Base-by-base conservation (phyloP, 2,888 invertebrate genomes). In the Drosophila hamatofila region DNA sequence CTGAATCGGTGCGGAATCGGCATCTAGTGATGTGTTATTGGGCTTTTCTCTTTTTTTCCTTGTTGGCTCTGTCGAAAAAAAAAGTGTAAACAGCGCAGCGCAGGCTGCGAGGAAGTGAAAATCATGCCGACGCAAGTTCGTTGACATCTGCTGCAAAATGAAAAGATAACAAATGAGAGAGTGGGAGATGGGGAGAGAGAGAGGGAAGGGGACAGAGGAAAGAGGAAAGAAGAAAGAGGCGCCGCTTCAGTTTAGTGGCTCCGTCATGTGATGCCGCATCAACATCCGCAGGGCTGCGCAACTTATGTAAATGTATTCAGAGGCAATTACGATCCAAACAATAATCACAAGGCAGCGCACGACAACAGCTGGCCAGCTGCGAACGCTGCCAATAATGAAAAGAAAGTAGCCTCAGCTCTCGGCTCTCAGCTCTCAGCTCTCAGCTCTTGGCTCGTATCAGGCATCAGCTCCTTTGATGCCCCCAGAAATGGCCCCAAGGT, bases 281-380 rank as follows among this genome's bases (percentile, higher is more conserved):
- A 18, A 21, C 49, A 51, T 11, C 52, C 52, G n/a, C 33, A 12
- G 41, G 64, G 49, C 21, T 64, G 35, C 2, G 46, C 60, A 75
- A 75, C 79, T 75, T 79, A 65, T 73, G 78, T 51, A 78, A 76
- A 76, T 76, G 76, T 75, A 70, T 75, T 70, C 79, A 62, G 75
- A 55, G 79, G 58, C 72, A 80, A 80, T 78, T 80, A 78, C 58
- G 49, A 18, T 39, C 65, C 57, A 55, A 67, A 67, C 61, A 80
- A 80, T 78, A 75, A 77, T 79, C 75, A 63, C 57, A 60, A 42
- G 63, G 71, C 66, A 65, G n/a, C 42, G 21, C 21, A 16, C 25
- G 42, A 21, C 42, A 54, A 23, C 42, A 54, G 30, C 27, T 48
- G 25, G 49, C 55, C 54, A 60, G 52, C 64, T 65, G 44, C 54